These are phyloP conservation scores for Sebastes nivosus DNA, from an alignment of 2,797 vertebrate genomes.

Conservation along the genomic window DNA sequence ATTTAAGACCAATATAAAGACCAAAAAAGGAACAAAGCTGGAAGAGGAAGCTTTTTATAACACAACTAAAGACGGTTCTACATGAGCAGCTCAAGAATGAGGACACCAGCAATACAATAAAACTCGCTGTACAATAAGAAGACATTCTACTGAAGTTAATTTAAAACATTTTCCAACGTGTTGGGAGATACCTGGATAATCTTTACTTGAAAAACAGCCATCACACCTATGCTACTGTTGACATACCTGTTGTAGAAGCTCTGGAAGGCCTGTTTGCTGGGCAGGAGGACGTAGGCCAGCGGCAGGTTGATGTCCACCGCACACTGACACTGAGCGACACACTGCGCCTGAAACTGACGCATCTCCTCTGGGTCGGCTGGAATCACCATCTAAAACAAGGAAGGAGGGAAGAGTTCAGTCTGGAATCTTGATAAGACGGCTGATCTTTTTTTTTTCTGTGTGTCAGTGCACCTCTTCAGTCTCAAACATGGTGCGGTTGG, in stretches of 20 bases:
- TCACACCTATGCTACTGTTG: not conserved
- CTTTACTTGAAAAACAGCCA: not conserved
- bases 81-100: not conserved
- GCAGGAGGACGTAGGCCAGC: conserved; percentile 86
- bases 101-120: not conserved
- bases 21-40: conserved; percentile 1
- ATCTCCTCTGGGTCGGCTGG: conserved; percentile 93
- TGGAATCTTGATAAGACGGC: not conserved
- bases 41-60: not conserved
- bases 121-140: not conserved
- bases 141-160: not conserved
- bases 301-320: conserved; percentile 89
- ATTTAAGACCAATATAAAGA: conserved; percentile 10
- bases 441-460: not conserved
- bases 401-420: not conserved
- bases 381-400: conserved; percentile 89
- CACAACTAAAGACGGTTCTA: not conserved
- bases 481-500: conserved; percentile 95
- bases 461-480: conserved; percentile 87
- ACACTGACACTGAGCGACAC: conserved; percentile 87
- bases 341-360: conserved; percentile 88
- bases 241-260: conserved; percentile 92
- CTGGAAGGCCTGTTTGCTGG: conserved; percentile 92
- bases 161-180: not conserved
- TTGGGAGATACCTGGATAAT: not conserved